Evolutionary conservation across 2,797 vertebrate species (phyloP).

Genomic region (Aselliscus stoliczkanus): DNA sequence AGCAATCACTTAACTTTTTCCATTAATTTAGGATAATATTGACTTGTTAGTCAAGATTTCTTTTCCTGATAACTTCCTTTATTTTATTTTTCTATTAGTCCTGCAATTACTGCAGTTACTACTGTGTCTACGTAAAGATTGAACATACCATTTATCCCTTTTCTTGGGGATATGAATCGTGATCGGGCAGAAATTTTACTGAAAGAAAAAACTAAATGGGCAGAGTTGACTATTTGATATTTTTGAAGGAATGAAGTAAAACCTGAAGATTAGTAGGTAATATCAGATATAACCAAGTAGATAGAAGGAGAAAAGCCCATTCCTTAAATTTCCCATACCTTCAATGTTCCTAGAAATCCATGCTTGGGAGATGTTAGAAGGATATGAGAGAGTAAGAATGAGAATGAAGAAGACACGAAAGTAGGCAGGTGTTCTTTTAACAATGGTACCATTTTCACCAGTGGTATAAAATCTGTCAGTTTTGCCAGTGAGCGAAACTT

Average conservation of each 20-base stretch:
- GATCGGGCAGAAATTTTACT: neutral
- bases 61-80: neutral
- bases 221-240: neutral
- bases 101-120: neutral
- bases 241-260: conserved; percentile 22
- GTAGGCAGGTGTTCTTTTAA: neutral
- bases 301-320: neutral
- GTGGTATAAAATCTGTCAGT: neutral
- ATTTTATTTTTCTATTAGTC: neutral
- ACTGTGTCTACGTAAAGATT: neutral
- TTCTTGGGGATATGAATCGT: neutral
- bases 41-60: neutral
- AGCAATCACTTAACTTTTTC: neutral
- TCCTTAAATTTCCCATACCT: neutral
- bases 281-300: neutral
- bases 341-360: neutral
- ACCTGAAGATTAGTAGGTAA: neutral
- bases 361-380: neutral
- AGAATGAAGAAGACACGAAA: neutral
- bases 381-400: neutral
- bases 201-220: neutral
- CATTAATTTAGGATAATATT: neutral
- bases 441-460: neutral
- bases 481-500: neutral
- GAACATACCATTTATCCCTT: neutral